A percentile compares a stretch with the other conserved stretches of the same genome.
phyloP scores from a whole-genome alignment of 2,113 vertebrate species.

The Monarcha castaneiventris region DNA sequence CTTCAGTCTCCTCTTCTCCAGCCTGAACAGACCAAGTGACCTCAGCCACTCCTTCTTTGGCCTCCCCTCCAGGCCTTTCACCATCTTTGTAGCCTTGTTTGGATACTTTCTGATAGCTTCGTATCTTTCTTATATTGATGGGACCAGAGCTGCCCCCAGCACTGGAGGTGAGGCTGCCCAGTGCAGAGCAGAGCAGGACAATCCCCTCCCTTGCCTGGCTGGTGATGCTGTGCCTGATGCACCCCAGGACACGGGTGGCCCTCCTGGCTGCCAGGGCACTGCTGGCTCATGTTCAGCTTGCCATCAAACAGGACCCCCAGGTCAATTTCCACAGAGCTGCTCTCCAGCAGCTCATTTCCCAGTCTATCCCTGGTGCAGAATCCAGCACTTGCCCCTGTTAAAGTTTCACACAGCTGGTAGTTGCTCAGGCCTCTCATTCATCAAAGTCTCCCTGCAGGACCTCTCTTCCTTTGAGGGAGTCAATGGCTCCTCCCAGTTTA shows the following conservation, averaged over 20 bases:
- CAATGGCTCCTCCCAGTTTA: background rate
- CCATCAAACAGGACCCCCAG: background rate
- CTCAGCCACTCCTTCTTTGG: background rate
- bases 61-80: background rate
- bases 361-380: background rate
- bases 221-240: background rate
- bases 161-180: accelerated
- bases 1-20: background rate
- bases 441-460: background rate
- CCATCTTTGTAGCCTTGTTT: background rate
- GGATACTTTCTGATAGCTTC: background rate
- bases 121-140: background rate
- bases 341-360: background rate
- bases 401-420: background rate
- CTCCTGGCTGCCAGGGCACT: background rate
- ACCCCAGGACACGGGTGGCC: accelerated
- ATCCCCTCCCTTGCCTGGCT: background rate
- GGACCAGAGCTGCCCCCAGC: background rate
- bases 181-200: accelerated
- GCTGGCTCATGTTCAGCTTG: background rate
- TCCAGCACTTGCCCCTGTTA: background rate
- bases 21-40: background rate
- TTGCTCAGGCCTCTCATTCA: too few species aligned
- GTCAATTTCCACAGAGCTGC: accelerated
- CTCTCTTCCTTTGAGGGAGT: background rate